These are phyloP conservation scores for Drosophila bocki DNA, from an alignment of 1,140 invertebrate species.

Conservation along the genomic window DNA sequence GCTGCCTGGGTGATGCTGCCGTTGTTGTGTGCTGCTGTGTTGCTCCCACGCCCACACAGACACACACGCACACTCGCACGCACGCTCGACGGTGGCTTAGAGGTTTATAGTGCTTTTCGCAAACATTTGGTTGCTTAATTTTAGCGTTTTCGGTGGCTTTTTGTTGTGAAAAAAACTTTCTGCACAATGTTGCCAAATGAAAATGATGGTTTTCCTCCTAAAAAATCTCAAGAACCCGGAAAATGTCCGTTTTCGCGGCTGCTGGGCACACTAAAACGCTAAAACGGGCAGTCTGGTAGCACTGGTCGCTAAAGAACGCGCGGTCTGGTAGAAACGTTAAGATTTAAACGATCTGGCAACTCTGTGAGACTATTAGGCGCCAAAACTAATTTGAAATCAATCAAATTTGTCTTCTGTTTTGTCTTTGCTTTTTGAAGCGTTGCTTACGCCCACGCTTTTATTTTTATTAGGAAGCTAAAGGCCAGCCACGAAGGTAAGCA, in stretches of 20 bases:
- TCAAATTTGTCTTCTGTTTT: neutral
- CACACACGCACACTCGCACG: constrained; percentile 10
- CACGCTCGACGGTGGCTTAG: constrained; percentile 36
- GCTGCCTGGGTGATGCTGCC: no score
- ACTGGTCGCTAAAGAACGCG: no score
- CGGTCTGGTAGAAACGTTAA: no score
- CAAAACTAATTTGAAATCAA: neutral
- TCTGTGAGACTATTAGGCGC: neutral
- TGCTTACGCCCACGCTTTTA: constrained; percentile 14
- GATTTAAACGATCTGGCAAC: neutral
- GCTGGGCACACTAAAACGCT: no score
- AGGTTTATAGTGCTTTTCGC: constrained; percentile 25
- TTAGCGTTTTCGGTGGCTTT: constrained; percentile 33
- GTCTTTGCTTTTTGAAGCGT: constrained; percentile 20
- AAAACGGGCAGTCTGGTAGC: no score
- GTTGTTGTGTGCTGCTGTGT: constrained; percentile 31
- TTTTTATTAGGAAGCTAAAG: constrained; percentile 17
- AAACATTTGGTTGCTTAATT: constrained; percentile 57
- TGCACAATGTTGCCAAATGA: constrained; percentile 16
- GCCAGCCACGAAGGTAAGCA: constrained; percentile 19
- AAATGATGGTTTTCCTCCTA: no score
- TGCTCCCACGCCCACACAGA: constrained; percentile 18
- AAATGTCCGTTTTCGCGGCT: no score
- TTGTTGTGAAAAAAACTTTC: constrained; percentile 60
- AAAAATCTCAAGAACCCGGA: no score